Evolutionary conservation across 2,113 vertebrate genomes (phyloP).

Genomic region (Pandion haliaetus): DNA sequence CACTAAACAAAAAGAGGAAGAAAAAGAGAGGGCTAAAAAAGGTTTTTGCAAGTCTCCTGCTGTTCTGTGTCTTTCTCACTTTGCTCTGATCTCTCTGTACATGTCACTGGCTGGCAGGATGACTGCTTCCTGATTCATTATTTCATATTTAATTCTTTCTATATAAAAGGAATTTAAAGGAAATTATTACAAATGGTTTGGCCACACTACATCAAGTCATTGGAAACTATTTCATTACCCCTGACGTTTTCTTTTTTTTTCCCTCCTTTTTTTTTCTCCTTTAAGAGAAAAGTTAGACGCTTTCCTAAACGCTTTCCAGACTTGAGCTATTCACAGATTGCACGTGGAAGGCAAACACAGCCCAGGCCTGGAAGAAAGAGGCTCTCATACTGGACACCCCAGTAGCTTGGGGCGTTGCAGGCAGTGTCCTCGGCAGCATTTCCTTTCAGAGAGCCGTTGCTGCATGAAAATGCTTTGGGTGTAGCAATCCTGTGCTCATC

Average conservation of each 20-base stretch:
- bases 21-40: constrained; percentile 37
- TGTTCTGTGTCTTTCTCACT: constrained; percentile 59
- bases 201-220: background rate
- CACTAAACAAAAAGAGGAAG: constrained; percentile 52
- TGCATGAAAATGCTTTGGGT: constrained; percentile 46
- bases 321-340: background rate
- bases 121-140: constrained; percentile 52
- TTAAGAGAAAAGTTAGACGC: background rate
- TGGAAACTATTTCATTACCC: constrained; percentile 49
- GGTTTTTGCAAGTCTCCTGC: constrained; percentile 17
- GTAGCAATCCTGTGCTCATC: constrained; percentile 49
- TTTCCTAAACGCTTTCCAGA: constrained; percentile 47
- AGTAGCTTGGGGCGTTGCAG: background rate
- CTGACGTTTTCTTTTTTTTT: background rate
- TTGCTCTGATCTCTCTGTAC: constrained; percentile 39
- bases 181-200: constrained; percentile 53
- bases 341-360: constrained; percentile 20
- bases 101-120: constrained; percentile 44
- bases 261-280: background rate
- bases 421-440: background rate
- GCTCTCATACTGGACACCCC: constrained; percentile 16
- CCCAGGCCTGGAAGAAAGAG: constrained; percentile 36
- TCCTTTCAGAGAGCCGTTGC: constrained; percentile 13
- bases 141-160: constrained; percentile 48
- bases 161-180: constrained; percentile 46